phyloP scores from a whole-genome alignment of 2,888 invertebrate genomes.

The Abrostola triplasia region DNA sequence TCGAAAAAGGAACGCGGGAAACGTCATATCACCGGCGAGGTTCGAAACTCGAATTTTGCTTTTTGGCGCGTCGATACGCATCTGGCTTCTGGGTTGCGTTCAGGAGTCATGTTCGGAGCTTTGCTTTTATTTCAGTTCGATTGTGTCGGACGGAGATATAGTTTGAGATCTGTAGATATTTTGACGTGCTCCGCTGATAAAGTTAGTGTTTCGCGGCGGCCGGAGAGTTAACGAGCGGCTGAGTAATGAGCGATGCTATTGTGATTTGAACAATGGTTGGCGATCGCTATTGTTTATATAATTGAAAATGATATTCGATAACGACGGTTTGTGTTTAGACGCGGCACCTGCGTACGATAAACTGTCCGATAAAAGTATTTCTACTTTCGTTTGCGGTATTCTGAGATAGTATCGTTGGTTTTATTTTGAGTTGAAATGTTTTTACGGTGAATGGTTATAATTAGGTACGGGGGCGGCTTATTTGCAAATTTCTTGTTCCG shows the following conservation, averaged over 20 bases:
- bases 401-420: constrained; percentile 37
- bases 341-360: constrained; percentile 60
- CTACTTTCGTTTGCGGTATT: constrained; percentile 52
- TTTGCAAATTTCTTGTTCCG: constrained; percentile 77
- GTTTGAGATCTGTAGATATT: constrained; percentile 84
- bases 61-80: constrained; percentile 85
- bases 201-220: constrained; percentile 84
- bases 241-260: constrained; percentile 86
- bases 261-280: constrained; percentile 84
- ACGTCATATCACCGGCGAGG: constrained; percentile 79
- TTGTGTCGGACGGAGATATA: constrained; percentile 82
- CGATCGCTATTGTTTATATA: constrained; percentile 84
- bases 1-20: constrained; percentile 84
- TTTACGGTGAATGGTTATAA: constrained; percentile 58
- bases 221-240: constrained; percentile 84
- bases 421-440: constrained; percentile 43
- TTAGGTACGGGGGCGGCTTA: constrained; percentile 66
- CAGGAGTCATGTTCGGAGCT: constrained; percentile 69
- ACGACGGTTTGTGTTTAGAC: constrained; percentile 56
- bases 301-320: constrained; percentile 79
- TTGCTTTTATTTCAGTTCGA: constrained; percentile 78
- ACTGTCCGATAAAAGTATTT: constrained; percentile 53
- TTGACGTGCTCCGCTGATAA: constrained; percentile 85
- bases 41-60: constrained; percentile 74
- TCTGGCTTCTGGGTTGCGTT: constrained; percentile 79